phyloP scores from a whole-genome alignment of 2,113 vertebrate species.

The Hiodon alosoides region DNA sequence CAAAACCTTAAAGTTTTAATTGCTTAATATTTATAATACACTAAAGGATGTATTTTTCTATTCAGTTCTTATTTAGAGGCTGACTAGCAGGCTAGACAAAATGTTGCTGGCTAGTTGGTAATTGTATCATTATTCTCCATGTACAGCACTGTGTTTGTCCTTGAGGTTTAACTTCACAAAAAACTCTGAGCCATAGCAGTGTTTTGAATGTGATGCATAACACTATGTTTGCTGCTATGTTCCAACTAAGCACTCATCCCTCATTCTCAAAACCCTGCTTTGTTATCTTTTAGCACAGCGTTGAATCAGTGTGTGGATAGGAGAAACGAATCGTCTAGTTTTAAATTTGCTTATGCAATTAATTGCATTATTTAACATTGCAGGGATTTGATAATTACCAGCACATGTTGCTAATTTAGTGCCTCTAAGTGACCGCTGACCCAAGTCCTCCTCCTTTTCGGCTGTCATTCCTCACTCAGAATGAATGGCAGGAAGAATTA shows the following conservation, averaged over 20 bases:
- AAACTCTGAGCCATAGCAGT: background rate
- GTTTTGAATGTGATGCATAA: background rate
- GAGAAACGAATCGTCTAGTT: slow-evolving; percentile 64
- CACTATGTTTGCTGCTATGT: too few species aligned
- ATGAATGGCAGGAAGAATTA: slow-evolving; percentile 26
- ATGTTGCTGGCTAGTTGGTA: too few species aligned
- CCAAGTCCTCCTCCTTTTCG: slow-evolving; percentile 63
- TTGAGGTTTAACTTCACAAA: too few species aligned
- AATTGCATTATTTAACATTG: slow-evolving; percentile 67
- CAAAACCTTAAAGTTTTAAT: too few species aligned
- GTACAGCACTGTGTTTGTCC: too few species aligned
- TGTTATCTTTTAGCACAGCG: background rate
- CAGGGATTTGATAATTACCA: slow-evolving; percentile 70
- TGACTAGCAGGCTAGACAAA: too few species aligned
- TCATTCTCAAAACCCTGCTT: too few species aligned
- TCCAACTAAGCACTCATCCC: too few species aligned
- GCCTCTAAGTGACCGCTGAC: slow-evolving; percentile 64
- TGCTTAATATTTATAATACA: too few species aligned
- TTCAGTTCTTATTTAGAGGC: too few species aligned
- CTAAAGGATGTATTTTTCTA: too few species aligned
- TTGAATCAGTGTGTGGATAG: background rate
- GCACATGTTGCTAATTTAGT: slow-evolving; percentile 75
- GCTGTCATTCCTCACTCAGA: slow-evolving; percentile 32
- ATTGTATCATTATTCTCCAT: too few species aligned
- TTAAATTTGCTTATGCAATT: slow-evolving; percentile 70